Percentiles rank a stretch among this genome's conserved stretches.
Evolutionary conservation across 1,140 invertebrate genomes (phyloP).

Genomic region (Nasonia vitripennis): DNA sequence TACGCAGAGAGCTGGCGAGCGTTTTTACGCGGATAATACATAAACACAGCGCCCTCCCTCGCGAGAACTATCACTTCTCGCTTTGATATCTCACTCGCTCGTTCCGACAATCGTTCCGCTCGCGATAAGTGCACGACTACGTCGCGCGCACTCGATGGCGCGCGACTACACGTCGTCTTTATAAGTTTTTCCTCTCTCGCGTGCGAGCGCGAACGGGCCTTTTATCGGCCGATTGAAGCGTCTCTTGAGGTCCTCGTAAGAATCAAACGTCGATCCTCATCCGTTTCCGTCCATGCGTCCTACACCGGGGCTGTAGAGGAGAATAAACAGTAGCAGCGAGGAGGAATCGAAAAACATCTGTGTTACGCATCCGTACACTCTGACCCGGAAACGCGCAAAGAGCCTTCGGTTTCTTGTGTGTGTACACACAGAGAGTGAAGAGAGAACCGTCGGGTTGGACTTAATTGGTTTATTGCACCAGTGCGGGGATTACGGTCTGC

Average conservation of each 20-base stretch:
- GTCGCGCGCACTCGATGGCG: conserved; percentile 26
- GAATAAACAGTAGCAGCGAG: not conserved
- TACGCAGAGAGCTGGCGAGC: too few relatives aligned
- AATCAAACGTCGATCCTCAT: conserved; percentile 23
- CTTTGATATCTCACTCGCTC: conserved; percentile 62
- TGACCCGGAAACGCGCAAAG: conserved; percentile 23
- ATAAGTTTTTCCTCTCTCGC: not conserved
- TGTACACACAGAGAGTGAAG: not conserved
- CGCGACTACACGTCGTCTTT: conserved; percentile 15
- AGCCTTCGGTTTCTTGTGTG: too few relatives aligned
- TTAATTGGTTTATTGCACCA: conserved; percentile 68
- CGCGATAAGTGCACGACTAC: conserved; percentile 45
- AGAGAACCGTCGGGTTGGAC: conserved; percentile 50
- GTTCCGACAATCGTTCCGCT: conserved; percentile 53
- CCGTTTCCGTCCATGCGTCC: not conserved
- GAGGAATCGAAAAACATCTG: conserved; percentile 21
- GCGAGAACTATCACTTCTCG: conserved; percentile 54
- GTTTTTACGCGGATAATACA: too few relatives aligned
- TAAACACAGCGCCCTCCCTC: conserved; percentile 2
- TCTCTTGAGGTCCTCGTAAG: conserved; percentile 42
- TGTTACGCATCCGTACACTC: not conserved
- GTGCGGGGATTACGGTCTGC: conserved; percentile 58
- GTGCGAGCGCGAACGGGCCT: not conserved
- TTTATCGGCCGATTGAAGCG: conserved; percentile 38
- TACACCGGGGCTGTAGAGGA: not conserved